These are phyloP conservation scores for Heterochromis multidens DNA, from an alignment of 2,113 vertebrate genomes.

Conservation along the genomic window DNA sequence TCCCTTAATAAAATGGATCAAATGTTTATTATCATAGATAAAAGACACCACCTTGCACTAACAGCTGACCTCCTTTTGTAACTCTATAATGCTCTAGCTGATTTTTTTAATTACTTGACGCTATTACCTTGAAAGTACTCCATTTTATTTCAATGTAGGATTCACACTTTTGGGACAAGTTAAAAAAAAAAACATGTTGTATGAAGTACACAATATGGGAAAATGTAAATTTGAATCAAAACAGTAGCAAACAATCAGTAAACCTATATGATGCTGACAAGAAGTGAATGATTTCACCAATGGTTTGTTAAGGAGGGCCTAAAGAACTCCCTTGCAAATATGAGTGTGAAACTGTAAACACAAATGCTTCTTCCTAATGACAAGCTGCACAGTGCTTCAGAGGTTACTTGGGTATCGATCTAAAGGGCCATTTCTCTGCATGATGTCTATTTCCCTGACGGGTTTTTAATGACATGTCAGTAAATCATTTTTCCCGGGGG, in stretches of 20 bases:
- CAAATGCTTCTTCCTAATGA: slow-evolving; percentile 9
- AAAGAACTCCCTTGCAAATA: background rate
- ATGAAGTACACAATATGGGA: background rate
- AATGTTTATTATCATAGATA: background rate
- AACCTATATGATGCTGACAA: background rate
- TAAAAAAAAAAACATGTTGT: accelerated
- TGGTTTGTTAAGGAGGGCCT: slow-evolving; percentile 22
- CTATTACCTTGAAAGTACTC: background rate
- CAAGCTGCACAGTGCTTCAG: slow-evolving; percentile 28
- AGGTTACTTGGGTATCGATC: slow-evolving; percentile 67
- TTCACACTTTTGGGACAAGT: background rate
- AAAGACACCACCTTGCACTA: background rate
- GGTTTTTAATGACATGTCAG: slow-evolving; percentile 50
- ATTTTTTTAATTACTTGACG: background rate
- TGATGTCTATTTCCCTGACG: slow-evolving; percentile 59
- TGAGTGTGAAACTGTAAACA: slow-evolving; percentile 2
- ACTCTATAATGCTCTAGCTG: background rate
- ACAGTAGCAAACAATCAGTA: background rate
- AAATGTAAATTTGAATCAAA: background rate
- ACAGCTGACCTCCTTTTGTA: background rate
- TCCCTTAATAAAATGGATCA: background rate
- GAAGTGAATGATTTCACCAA: background rate
- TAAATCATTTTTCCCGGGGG: slow-evolving; percentile 52
- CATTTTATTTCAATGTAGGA: background rate
- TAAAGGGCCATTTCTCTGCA: slow-evolving; percentile 43